Conservation (phyloP, 2,797 vertebrate genomes). For the Pachyuromys duprasi region DNA sequence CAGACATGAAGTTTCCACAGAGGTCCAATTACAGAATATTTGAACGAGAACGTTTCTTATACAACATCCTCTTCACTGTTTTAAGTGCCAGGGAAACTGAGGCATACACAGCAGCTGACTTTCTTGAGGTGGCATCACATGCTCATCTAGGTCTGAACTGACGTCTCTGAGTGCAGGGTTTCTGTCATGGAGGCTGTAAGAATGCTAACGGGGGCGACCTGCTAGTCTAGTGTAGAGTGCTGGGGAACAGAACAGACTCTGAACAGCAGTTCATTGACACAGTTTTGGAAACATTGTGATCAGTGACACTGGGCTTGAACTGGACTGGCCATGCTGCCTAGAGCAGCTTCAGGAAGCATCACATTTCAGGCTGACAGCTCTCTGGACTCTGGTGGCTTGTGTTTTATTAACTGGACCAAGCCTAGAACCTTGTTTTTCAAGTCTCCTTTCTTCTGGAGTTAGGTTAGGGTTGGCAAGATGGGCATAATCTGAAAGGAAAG, state of each 20-base stretch:
- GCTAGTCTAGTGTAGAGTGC: background rate
- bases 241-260: background rate
- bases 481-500: background rate
- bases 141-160: background rate
- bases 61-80: background rate
- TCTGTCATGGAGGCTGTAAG: background rate
- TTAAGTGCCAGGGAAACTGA: slow-evolving; percentile 50
- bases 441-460: background rate
- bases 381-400: background rate
- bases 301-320: background rate
- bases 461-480: background rate
- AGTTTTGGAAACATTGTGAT: background rate
- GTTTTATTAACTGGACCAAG: background rate
- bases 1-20: slow-evolving; percentile 46
- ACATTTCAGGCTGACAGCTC: background rate
- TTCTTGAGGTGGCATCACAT: background rate
- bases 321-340: background rate
- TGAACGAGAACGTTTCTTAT: background rate
- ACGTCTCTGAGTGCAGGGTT: background rate
- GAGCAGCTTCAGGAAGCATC: background rate
- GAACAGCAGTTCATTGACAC: background rate
- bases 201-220: background rate
- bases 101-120: background rate
- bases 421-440: background rate
- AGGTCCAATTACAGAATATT: background rate